Conservation (phyloP, 2,888 invertebrate species). For the Ophion ellenae region DNA sequence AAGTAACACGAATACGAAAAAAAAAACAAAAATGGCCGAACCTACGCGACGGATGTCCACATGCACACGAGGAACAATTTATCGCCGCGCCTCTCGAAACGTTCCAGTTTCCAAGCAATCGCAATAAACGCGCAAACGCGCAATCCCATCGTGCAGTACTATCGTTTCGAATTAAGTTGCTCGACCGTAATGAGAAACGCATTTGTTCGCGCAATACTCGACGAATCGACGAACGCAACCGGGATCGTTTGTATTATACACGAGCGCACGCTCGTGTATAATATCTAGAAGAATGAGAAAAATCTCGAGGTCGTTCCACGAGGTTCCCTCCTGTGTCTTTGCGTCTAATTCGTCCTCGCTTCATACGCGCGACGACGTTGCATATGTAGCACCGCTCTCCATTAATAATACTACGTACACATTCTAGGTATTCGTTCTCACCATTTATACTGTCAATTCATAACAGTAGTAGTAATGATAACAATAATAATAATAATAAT, state of each 20-base stretch:
- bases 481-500: too few species aligned
- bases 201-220: neutral
- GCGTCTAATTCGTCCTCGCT: neutral
- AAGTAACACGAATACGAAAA: too few species aligned
- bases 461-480: too few species aligned
- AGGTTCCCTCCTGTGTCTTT: neutral
- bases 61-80: too few species aligned
- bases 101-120: too few species aligned
- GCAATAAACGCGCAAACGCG: too few species aligned
- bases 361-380: neutral
- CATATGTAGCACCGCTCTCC: constrained; percentile 27
- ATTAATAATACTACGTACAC: neutral
- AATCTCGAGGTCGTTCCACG: neutral
- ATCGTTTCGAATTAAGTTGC: too few species aligned
- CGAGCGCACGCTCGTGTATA: neutral
- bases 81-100: too few species aligned
- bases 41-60: too few species aligned
- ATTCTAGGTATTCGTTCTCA: neutral
- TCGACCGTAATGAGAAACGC: too few species aligned
- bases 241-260: neutral
- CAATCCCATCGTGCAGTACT: too few species aligned
- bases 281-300: neutral
- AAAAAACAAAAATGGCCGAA: too few species aligned
- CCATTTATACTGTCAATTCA: neutral
- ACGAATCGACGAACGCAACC: neutral